These are phyloP conservation scores for Portevinia maculata DNA, from an alignment of 2,888 invertebrate genomes.

Conservation along the genomic window DNA sequence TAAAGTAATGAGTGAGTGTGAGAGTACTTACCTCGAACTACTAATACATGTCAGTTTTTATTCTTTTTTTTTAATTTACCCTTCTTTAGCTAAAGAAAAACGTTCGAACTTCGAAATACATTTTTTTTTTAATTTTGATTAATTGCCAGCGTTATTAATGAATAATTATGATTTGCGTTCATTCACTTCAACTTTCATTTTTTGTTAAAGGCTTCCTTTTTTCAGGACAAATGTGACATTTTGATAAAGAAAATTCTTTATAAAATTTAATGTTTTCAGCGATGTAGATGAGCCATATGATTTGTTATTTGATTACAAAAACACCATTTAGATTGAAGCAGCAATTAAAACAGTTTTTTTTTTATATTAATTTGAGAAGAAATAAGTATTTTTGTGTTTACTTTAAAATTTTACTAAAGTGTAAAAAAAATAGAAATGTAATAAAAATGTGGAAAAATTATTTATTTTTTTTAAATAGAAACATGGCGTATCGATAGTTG, in stretches of 20 bases:
- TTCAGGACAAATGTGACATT: constrained; percentile 24
- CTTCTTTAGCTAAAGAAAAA: constrained; percentile 38
- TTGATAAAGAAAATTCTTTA: background rate
- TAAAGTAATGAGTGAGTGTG: constrained; percentile 63
- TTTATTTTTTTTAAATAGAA: background rate
- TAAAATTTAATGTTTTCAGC: constrained; percentile 26
- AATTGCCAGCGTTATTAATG: constrained; percentile 65
- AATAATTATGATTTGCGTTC: constrained; percentile 38
- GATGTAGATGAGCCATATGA: constrained; percentile 42
- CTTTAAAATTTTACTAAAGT: background rate
- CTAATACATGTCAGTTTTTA: constrained; percentile 48
- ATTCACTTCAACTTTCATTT: constrained; percentile 47
- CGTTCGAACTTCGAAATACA: constrained; percentile 12
- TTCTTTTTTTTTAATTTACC: constrained; percentile 50
- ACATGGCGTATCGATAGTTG: background rate
- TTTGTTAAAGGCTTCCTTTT: constrained; percentile 23
- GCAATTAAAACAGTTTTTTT: constrained; percentile 45
- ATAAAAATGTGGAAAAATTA: constrained; percentile 7
- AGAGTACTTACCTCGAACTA: constrained; percentile 71
- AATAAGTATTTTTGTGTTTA: background rate
- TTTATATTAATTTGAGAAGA: constrained; percentile 5
- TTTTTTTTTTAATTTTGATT: constrained; percentile 35
- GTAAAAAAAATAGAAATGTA: constrained; percentile 8
- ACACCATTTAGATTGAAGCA: constrained; percentile 65
- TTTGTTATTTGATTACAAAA: constrained; percentile 63